A percentile compares a stretch with the other conserved stretches of the same genome.
Evolutionary conservation across 2,888 invertebrate species (phyloP).

Genomic region (Acanthosepion esculentum): DNA sequence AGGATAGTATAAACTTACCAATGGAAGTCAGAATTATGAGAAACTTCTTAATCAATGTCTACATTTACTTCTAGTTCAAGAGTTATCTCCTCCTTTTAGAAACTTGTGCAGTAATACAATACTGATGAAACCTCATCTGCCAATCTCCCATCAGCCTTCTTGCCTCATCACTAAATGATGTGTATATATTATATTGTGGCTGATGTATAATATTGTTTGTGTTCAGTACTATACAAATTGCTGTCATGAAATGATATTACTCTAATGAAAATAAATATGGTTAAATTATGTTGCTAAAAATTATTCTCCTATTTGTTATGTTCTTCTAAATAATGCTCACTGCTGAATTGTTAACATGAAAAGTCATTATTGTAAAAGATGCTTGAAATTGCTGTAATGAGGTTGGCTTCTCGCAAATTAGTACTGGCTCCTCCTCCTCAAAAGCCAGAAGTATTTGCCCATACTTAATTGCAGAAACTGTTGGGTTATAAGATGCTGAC

Average conservation of each 20-base stretch:
- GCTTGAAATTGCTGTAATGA: background rate
- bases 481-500: background rate
- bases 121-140: no score
- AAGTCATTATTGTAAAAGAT: background rate
- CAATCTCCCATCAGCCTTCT: no score
- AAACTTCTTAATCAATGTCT: background rate
- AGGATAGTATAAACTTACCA: background rate
- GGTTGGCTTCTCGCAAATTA: background rate
- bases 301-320: background rate
- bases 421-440: background rate
- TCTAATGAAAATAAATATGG: background rate
- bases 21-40: background rate
- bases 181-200: background rate
- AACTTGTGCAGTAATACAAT: background rate
- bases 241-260: background rate
- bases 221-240: background rate
- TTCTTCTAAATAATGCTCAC: background rate
- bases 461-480: background rate
- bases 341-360: background rate
- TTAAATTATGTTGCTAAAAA: background rate
- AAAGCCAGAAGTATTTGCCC: background rate
- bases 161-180: background rate
- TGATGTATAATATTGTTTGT: background rate
- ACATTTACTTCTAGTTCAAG: background rate
- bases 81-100: background rate